A percentile compares a stretch with the other conserved stretches of the same genome.
Evolutionary conservation across 2,113 vertebrate species (phyloP).

Genomic region (Aegithalos caudatus): DNA sequence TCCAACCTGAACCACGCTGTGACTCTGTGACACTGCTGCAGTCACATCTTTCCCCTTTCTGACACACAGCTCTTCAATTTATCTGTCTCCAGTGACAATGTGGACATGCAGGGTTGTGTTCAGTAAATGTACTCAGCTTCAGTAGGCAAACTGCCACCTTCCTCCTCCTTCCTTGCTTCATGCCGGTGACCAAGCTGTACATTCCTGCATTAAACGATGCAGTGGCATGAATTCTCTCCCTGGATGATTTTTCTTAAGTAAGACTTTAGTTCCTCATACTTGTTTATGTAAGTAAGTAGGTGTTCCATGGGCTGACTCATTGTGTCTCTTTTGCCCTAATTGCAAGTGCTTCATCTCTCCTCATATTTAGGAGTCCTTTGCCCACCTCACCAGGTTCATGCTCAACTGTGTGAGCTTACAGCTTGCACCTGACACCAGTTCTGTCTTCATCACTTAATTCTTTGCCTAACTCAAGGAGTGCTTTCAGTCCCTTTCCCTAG

Average conservation of each 20-base stretch:
- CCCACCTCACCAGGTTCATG: neutral
- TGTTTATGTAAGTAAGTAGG: neutral
- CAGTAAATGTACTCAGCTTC: neutral
- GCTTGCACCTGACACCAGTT: neutral
- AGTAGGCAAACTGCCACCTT: neutral
- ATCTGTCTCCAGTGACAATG: neutral
- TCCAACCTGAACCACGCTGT: neutral
- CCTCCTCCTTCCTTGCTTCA: neutral
- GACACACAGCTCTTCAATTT: neutral
- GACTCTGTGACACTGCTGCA: neutral
- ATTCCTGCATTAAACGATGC: neutral
- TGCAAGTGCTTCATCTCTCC: neutral
- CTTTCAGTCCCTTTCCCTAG: neutral
- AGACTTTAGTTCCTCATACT: neutral
- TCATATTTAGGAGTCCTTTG: neutral
- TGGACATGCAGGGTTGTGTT: neutral
- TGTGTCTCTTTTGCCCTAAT: neutral
- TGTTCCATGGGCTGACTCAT: neutral
- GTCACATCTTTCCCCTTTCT: neutral
- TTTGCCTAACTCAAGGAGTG: neutral
- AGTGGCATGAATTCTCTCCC: neutral
- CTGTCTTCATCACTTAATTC: neutral
- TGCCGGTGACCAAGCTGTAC: rapidly evolving
- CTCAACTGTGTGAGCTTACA: neutral
- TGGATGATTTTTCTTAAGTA: neutral